Evolutionary conservation across 64 coral and sea anemone species (phyloP).

Genomic region (Platygyra sinensis): DNA sequence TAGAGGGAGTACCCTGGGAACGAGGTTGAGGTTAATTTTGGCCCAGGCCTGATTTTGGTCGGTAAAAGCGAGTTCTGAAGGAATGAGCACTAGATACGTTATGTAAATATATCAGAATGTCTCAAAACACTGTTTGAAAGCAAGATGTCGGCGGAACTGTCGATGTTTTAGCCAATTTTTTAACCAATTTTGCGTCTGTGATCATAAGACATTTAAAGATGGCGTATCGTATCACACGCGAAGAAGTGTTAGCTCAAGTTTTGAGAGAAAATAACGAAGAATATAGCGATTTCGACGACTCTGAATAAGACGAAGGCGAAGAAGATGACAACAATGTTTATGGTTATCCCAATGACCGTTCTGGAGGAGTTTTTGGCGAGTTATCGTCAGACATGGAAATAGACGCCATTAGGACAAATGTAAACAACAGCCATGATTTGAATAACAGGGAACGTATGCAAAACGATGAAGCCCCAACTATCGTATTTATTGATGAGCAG

Average conservation of each 20-base stretch:
- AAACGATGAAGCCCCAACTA: slow-evolving; percentile 17
- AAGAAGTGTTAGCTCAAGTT: neutral
- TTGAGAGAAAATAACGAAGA: slow-evolving; percentile 27
- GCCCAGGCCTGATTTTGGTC: no score
- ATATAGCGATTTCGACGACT: slow-evolving; percentile 25
- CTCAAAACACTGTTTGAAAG: no score
- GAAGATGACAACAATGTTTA: slow-evolving; percentile 14
- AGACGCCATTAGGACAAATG: slow-evolving; percentile 7
- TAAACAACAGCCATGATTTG: slow-evolving; percentile 14
- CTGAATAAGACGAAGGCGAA: slow-evolving; percentile 31
- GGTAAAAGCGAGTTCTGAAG: no score
- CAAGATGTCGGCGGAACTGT: neutral
- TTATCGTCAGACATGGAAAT: slow-evolving; percentile 16
- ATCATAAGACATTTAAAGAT: slow-evolving; percentile 30
- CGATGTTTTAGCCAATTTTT: neutral
- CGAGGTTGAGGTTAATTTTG: no score
- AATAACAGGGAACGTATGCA: slow-evolving; percentile 7
- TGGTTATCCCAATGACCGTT: slow-evolving; percentile 13
- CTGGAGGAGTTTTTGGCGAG: slow-evolving; percentile 10
- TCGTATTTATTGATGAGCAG: slow-evolving; percentile 22
- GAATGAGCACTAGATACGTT: slow-evolving; percentile 27
- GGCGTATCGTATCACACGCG: neutral
- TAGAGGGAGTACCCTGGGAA: no score
- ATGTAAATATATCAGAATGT: slow-evolving; percentile 36
- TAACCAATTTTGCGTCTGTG: neutral